Base-by-base conservation (phyloP, 2,797 vertebrate genomes). In the Melanotaenia boesemani region DNA sequence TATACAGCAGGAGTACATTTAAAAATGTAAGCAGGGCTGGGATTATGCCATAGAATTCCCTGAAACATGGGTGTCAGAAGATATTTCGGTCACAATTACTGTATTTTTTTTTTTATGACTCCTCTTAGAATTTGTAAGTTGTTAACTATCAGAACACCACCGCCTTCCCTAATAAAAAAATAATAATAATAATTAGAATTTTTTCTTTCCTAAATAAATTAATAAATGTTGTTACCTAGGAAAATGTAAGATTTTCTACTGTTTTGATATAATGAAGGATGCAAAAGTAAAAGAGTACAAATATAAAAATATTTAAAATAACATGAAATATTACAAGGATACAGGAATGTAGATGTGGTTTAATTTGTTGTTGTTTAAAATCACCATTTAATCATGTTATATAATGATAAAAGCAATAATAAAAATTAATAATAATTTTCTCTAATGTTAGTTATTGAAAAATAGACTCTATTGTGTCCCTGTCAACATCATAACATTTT, bases 1-100 rank as follows among this genome's bases (percentile, higher is more conserved):
- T 89, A 89, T 89, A 78, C 88, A 86, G 81, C 88, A 91, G 81
- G 57, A 20, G 79, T 73, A 67, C 74, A 56, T 86, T 86, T 76
- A 79, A 76, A 67, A 75, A 79, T 39, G 65, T 65, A 80, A 86
- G 88, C 85, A 75, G 77, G 55, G 67, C n/a, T 63, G 39, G 72
- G 81, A 86, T 72, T 79, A 79, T 63, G 75, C 75, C 34, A 39
- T 57, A 13, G n/a, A 73, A 62, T 63, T 16, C 65, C 71, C 79
- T 69, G 50, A 84, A 85, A 86, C 62, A 83, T 76, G 67, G 74
- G 76, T 92, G 92, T 92, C 93, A 93, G 69, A 86, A 92, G 70
- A 83, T 39, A 93, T 94, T 93, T 89, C 63, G 86, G 13, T 92
- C 92, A 91, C 89, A 93, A 92, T 93, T 92, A 92, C 80, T 86